Percentiles rank a stretch among this genome's conserved stretches.
Evolutionary conservation across 2,113 vertebrate genomes (phyloP).

Genomic region (Anhinga anhinga): DNA sequence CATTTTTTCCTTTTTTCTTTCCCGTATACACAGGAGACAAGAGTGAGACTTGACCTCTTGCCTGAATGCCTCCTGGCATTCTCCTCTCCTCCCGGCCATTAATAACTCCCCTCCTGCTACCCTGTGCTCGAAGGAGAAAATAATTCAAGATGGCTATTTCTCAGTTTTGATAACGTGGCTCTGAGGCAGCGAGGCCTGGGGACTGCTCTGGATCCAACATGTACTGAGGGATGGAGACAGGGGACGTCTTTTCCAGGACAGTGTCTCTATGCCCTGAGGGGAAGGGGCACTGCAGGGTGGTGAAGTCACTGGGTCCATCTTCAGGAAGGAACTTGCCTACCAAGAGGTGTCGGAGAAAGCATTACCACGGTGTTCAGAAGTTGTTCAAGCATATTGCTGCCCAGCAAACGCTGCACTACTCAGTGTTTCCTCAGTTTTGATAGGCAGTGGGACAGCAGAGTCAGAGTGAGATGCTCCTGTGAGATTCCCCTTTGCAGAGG

Average conservation of each 20-base stretch:
- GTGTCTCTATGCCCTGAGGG: background rate
- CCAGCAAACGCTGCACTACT: background rate
- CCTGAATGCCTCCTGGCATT: background rate
- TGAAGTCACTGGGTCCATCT: rapidly evolving
- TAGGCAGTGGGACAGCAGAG: background rate
- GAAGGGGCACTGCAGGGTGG: background rate
- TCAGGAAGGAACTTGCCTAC: background rate
- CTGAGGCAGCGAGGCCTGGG: background rate
- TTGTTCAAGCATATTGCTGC: background rate
- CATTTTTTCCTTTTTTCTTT: background rate
- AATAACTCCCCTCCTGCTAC: background rate
- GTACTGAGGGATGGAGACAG: background rate
- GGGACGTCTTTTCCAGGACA: background rate
- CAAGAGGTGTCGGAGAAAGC: background rate
- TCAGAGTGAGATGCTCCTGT: background rate
- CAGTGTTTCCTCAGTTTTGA: background rate
- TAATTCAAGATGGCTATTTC: background rate
- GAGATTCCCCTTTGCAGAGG: background rate
- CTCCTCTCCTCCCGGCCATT: background rate
- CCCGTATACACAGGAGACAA: background rate
- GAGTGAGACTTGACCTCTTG: rapidly evolving
- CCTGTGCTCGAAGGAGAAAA: background rate
- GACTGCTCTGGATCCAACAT: background rate
- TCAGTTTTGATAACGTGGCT: background rate
- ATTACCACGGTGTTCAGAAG: background rate